These are phyloP conservation scores for Apamea monoglypha DNA, from an alignment of 2,888 invertebrate species.

Conservation along the genomic window DNA sequence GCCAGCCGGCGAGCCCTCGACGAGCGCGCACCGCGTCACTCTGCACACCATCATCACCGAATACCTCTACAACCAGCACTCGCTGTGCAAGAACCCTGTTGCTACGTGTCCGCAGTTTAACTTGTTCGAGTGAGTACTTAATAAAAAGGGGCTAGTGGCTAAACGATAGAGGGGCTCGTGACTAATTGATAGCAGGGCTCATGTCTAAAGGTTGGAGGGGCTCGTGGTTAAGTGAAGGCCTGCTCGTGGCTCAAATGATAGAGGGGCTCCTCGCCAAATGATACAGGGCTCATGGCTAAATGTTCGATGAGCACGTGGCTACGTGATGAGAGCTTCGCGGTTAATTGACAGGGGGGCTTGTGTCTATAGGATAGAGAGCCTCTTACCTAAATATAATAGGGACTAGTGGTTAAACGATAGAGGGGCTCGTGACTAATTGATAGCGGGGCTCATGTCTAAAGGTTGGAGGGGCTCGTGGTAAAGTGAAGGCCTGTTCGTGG, in stretches of 20 bases:
- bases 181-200: not conserved
- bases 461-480: too few relatives aligned
- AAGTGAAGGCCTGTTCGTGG: too few relatives aligned
- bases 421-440: too few relatives aligned
- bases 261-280: too few relatives aligned
- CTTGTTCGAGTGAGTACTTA: conserved; percentile 94
- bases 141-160: not conserved
- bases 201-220: not conserved
- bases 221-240: not conserved
- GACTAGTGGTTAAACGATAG: accelerated
- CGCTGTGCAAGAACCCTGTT: conserved; percentile 99
- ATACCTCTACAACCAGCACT: conserved; percentile 99
- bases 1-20: conserved; percentile 80
- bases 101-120: conserved; percentile 99
- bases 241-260: too few relatives aligned
- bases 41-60: conserved; percentile 98
- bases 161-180: not conserved
- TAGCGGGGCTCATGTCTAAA: too few relatives aligned
- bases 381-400: too few relatives aligned
- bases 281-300: too few relatives aligned
- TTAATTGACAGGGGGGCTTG: too few relatives aligned
- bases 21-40: conserved; percentile 89
- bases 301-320: too few relatives aligned
- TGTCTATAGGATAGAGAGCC: too few relatives aligned
- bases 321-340: too few relatives aligned